A percentile compares a stretch with the other conserved stretches of the same genome.
These are phyloP conservation scores for Rhadina sibilatrix DNA, from an alignment of 2,113 vertebrate genomes.

Conservation along the genomic window DNA sequence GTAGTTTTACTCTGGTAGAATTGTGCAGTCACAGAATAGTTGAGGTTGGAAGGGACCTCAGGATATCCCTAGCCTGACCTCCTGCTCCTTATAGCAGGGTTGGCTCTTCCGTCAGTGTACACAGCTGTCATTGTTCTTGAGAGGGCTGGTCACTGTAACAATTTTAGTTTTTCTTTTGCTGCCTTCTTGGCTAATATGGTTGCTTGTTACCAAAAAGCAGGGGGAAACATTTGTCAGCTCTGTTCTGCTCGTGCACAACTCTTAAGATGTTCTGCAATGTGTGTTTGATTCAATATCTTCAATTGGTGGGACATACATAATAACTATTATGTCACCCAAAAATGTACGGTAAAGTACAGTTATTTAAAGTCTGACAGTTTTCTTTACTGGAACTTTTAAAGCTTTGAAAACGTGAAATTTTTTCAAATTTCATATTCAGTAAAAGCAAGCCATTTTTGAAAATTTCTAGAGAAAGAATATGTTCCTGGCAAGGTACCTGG, in stretches of 20 bases:
- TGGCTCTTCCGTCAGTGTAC: accelerated
- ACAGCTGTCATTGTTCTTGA: neutral
- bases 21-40: neutral
- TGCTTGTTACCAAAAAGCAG: neutral
- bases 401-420: neutral
- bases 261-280: neutral
- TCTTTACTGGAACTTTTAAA: neutral
- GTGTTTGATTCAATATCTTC: neutral
- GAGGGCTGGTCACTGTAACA: neutral
- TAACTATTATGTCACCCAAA: neutral
- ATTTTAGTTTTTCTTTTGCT: neutral
- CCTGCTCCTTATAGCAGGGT: neutral
- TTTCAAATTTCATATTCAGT: neutral
- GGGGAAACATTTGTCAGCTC: neutral
- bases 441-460: neutral
- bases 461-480: neutral
- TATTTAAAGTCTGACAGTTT: neutral
- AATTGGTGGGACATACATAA: neutral
- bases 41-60: neutral
- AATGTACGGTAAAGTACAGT: neutral
- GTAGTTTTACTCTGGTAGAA: neutral
- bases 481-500: neutral
- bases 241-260: neutral
- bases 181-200: neutral
- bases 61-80: neutral